Base-by-base conservation (phyloP, 2,797 vertebrate genomes). In the Luscinia luscinia region DNA sequence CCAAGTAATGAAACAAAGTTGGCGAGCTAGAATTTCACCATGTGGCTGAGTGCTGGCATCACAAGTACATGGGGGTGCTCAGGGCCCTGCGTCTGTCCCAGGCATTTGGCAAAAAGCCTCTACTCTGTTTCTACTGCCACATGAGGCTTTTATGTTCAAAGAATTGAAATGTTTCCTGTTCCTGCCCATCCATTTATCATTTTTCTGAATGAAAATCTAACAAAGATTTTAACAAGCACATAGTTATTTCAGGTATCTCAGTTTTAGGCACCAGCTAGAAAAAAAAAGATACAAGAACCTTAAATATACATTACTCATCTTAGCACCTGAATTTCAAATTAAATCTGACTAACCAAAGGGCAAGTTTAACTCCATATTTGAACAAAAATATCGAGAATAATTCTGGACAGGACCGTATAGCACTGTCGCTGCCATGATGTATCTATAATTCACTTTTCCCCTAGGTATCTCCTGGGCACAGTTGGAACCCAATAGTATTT, bases 1-100 rank as follows among this genome's bases (percentile, higher is more conserved):
- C 57, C 64, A 91, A 96, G 93, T 81, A 95, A 96, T 69, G 91
- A 96, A 96, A 91, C 93, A 90, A 95, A 96, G 81, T 97, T 93
- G 91, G 83, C 3, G 6, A 94, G 93, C 89, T 94, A 85, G 80
- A 94, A 84, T 96, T 96, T 96, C 95, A 88, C 73, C 94, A 95
- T 84, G 94, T 96, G 96, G 92, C 94, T 90, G 77, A 93, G 83
- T 0, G 8, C 84, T 55, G 54, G 94, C 89, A 92, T 93, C 94
- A 74, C 92, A 72, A 93, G 52, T 76, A 87, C 41, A 30, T 78
- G 87, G 81, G 89, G 95, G 76, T 86, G 81, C 70, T 83, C 92
- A 87, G 88, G 85, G 82, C 90, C 87, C 90, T 85, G 58, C 0
- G 0, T 80, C 87, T 84, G 94, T 93, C 94, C 95, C 84, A 89